Base-by-base conservation (phyloP, 2,113 vertebrate species). In the Caracal caracal region DNA sequence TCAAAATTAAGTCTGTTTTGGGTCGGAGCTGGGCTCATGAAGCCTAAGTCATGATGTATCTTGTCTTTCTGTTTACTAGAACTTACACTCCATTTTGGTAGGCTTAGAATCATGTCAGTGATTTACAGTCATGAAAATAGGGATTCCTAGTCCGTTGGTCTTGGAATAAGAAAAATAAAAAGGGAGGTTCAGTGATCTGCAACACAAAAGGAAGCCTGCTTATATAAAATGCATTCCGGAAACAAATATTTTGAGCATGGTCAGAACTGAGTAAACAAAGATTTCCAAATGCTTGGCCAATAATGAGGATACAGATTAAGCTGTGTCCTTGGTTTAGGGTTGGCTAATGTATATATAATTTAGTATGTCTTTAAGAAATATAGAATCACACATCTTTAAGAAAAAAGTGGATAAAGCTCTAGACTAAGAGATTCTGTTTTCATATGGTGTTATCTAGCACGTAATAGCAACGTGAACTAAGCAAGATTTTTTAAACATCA, bases 171-270 rank as follows among this genome's bases (percentile, higher is more conserved):
- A 91, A 91, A 70, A 96, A 91, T 11, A 26, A 83, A 86, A 71
- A 71, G 11, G 70, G 20, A 78, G 9, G 12, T 61, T 59, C 0
- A 12, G 33, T 33, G 11, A 78, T 71, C 28, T 51, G 47, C 10
- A 70, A 65, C 16, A 82, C 11, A 10, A 56, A 61, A 73, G 17
- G 43, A 63, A 75, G 20, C 26, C 79, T 93, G 16, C 33, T 68
- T 89, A 96, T 87, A 47, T 61, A 73, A 87, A 95, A 92, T 89
- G 81, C 75, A 76, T 11, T 80, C 35, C n/a, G 30, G 28, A 96
- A 92, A 83, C 43, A 92, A 94, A 71, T 90, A 79, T 24, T 65
- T 73, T 89, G 37, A 90, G n/a, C 4, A 4, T 76, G 24, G 47
- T 87, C 37, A 90, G 61, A 95, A 82, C 59, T 10, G 33, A 82